phyloP scores from a whole-genome alignment of 2,113 vertebrate genomes.

The Sardina pilchardus region DNA sequence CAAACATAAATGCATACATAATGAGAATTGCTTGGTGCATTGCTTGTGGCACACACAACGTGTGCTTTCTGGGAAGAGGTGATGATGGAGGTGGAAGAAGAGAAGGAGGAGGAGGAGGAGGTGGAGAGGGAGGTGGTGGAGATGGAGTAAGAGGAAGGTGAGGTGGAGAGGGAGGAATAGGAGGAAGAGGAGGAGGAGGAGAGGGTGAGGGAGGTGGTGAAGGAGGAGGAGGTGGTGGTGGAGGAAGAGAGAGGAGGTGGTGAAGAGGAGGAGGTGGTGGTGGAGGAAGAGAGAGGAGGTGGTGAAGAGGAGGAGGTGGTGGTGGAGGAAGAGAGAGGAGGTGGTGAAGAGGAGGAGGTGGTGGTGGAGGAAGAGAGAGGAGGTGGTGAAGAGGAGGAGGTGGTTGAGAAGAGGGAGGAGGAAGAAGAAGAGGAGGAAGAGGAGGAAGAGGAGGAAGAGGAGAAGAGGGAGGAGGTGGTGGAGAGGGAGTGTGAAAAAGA shows the following conservation, averaged over 20 bases:
- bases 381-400: background rate
- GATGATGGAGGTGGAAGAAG: background rate
- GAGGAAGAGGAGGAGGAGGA: background rate
- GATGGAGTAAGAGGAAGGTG: background rate
- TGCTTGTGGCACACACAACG: too few relatives aligned
- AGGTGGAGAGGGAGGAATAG: background rate
- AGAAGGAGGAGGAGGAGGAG: background rate
- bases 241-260: background rate
- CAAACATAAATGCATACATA: background rate
- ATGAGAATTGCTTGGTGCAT: too few relatives aligned
- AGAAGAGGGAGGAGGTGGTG: background rate
- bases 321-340: background rate
- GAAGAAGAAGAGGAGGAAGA: background rate
- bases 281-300: too few relatives aligned
- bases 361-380: background rate
- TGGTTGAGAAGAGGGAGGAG: background rate
- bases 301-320: too few relatives aligned
- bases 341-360: background rate
- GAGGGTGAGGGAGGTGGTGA: background rate
- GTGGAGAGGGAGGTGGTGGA: background rate
- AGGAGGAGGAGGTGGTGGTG: background rate
- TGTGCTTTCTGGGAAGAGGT: too few relatives aligned
- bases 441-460: background rate
- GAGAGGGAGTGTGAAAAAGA: background rate
- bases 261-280: background rate